Percentiles rank a stretch among this genome's conserved stretches.
phyloP scores from a whole-genome alignment of 2,888 invertebrate species.

The Electrophaes corylata region DNA sequence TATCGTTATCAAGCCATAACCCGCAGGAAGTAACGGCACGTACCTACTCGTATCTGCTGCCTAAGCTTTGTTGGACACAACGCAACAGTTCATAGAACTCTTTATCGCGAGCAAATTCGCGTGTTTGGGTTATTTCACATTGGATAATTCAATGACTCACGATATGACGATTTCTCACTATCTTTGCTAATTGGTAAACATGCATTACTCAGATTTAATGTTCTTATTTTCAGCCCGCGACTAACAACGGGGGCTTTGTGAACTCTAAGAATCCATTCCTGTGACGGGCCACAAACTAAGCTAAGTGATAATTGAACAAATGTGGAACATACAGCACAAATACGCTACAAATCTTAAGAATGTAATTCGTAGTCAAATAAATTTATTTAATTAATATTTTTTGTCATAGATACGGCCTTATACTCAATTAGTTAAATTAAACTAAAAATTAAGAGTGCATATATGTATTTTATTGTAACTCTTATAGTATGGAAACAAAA shows the following conservation, averaged over 20 bases:
- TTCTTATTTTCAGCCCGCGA: conserved; percentile 60
- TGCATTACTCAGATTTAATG: conserved; percentile 1
- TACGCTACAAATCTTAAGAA: conserved; percentile 71
- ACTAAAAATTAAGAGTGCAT: conserved; percentile 15
- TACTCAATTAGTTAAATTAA: conserved; percentile 26
- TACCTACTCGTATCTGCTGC: conserved; percentile 44
- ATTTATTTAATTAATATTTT: conserved; percentile 61
- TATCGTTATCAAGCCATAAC: conserved; percentile 35
- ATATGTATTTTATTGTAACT: conserved; percentile 9
- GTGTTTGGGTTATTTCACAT: conserved; percentile 26
- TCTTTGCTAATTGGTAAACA: conserved; percentile 28
- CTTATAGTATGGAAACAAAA: conserved; percentile 5
- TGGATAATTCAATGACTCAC: conserved; percentile 33
- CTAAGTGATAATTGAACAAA: conserved; percentile 62
- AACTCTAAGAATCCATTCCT: conserved; percentile 80
- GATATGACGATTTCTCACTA: conserved; percentile 21
- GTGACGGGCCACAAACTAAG: conserved; percentile 58
- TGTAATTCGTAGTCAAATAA: conserved; percentile 55
- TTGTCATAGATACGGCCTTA: conserved; percentile 58
- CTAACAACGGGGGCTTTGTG: conserved; percentile 68
- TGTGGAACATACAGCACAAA: conserved; percentile 76
- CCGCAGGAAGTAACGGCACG: conserved; percentile 48
- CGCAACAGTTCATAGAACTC: conserved; percentile 50
- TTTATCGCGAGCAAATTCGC: conserved; percentile 41
- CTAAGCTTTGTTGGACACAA: conserved; percentile 38